These are phyloP conservation scores for Babylonia areolata DNA, from an alignment of 1,140 invertebrate genomes.

Conservation along the genomic window DNA sequence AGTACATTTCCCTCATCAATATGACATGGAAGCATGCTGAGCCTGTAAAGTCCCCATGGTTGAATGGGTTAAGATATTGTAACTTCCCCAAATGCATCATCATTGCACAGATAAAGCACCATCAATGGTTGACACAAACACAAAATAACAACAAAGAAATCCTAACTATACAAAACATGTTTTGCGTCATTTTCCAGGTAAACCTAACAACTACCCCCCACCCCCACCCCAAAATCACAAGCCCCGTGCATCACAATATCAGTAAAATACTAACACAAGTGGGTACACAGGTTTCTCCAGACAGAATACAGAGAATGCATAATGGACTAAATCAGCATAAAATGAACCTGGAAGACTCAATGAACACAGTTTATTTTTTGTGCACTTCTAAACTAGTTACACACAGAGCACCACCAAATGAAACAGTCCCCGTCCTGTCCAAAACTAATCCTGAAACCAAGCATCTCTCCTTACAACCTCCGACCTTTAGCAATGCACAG, in stretches of 20 bases:
- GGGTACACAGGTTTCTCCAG: not conserved
- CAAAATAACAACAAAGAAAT: too few relatives aligned
- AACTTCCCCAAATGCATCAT: not conserved
- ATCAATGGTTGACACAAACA: not conserved
- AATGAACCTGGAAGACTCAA: not conserved
- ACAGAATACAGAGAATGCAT: not conserved
- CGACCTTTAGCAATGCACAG: too few relatives aligned
- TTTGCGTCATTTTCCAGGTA: too few relatives aligned
- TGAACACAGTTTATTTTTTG: not conserved
- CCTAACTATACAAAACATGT: too few relatives aligned
- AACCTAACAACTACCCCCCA: too few relatives aligned
- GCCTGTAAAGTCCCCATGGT: too few relatives aligned
- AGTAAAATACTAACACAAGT: not conserved
- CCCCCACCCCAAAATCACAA: not conserved
- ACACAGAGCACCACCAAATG: not conserved
- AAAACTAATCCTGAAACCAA: too few relatives aligned
- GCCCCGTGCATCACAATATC: too few relatives aligned
- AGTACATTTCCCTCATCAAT: too few relatives aligned
- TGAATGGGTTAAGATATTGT: too few relatives aligned
- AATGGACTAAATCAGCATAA: not conserved
- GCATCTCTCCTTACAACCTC: too few relatives aligned
- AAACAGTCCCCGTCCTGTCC: not conserved
- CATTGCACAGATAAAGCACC: not conserved
- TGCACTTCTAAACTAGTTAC: not conserved
- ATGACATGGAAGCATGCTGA: too few relatives aligned